Evolutionary conservation across 2,113 vertebrate genomes (phyloP).

Genomic region (Machaerirhynchus nigripectus): DNA sequence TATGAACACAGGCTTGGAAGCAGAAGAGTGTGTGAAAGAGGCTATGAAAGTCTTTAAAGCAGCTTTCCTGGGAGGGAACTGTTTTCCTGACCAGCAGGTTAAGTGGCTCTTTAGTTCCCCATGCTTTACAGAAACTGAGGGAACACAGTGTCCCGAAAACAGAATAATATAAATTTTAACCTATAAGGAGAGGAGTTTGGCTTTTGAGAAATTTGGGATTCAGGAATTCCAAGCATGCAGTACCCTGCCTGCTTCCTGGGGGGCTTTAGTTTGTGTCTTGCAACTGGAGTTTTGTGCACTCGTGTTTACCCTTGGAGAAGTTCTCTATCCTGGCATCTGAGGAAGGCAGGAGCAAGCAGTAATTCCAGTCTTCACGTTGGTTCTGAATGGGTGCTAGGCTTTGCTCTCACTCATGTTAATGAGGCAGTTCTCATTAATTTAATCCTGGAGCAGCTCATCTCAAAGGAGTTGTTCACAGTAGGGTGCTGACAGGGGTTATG

Average conservation of each 20-base stretch:
- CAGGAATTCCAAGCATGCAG: neutral
- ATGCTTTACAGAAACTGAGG: neutral
- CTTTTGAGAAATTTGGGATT: neutral
- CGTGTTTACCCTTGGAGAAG: neutral
- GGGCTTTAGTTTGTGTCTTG: neutral
- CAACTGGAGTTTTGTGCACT: neutral
- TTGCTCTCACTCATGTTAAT: conserved; percentile 16
- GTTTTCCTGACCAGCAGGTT: conserved; percentile 51
- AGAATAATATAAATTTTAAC: neutral
- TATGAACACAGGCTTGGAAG: neutral
- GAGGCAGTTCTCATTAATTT: conserved; percentile 28
- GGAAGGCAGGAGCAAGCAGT: neutral
- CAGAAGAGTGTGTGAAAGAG: neutral
- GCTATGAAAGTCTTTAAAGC: neutral
- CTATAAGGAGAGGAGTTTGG: neutral
- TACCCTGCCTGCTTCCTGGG: neutral
- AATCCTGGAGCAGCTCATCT: neutral
- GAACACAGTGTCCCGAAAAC: conserved; percentile 14
- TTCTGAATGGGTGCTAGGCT: neutral
- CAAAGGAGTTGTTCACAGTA: conserved; percentile 3
- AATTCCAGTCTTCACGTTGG: neutral
- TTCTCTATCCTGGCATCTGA: neutral
- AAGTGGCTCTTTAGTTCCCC: conserved; percentile 41
- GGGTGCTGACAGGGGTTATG: neutral
- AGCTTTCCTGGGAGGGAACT: neutral